These are phyloP conservation scores for Cyrtodaria siliqua DNA, from an alignment of 2,888 invertebrate genomes.

Conservation along the genomic window DNA sequence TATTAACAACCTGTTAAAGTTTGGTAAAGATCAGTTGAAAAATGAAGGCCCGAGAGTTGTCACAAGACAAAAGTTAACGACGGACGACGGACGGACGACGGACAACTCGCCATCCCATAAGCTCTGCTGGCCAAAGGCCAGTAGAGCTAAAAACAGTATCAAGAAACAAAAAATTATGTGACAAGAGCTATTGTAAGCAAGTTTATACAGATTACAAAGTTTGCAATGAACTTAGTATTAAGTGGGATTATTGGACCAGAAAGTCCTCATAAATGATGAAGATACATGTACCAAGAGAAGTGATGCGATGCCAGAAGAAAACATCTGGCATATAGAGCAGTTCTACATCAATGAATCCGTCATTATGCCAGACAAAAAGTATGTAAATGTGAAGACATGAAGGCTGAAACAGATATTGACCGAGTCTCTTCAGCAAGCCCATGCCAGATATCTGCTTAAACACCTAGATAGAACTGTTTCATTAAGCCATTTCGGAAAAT, in stretches of 20 bases:
- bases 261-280: not conserved
- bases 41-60: no score
- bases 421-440: conserved; percentile 9
- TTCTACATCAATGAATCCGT: not conserved
- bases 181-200: not conserved
- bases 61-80: no score
- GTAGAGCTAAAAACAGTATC: no score
- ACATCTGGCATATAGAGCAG: not conserved
- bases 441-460: not conserved
- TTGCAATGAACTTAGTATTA: not conserved
- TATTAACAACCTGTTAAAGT: no score
- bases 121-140: not conserved
- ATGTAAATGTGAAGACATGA: not conserved
- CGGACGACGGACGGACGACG: no score
- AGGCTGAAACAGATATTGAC: not conserved
- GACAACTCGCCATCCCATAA: no score
- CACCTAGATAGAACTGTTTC: conserved; percentile 15
- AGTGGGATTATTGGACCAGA: not conserved
- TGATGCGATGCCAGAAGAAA: not conserved
- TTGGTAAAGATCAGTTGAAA: no score
- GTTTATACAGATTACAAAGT: not conserved
- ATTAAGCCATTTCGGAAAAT: conserved; percentile 13
- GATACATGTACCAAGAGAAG: not conserved
- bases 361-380: not conserved
- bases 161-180: not conserved